A percentile compares a stretch with the other conserved stretches of the same genome.
Evolutionary conservation across 2,113 vertebrate genomes (phyloP).

Genomic region (Ciconia boyciana): DNA sequence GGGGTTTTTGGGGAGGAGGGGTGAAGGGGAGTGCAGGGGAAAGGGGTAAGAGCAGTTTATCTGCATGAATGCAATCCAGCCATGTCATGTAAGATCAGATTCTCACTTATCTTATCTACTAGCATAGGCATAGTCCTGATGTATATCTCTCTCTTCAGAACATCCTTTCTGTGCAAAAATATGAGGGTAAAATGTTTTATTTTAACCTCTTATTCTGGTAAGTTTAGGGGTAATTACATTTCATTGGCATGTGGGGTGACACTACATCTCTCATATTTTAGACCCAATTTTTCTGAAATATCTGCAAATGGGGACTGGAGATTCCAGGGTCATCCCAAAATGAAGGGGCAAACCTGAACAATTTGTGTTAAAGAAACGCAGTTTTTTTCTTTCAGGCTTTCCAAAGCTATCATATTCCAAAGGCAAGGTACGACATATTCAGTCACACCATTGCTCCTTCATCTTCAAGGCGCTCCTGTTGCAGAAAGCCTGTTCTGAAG

Average conservation of each 20-base stretch:
- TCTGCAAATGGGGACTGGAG: not conserved
- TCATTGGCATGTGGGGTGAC: not conserved
- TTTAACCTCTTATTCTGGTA: not conserved
- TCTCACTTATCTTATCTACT: not conserved
- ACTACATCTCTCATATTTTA: not conserved
- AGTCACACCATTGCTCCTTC: not conserved
- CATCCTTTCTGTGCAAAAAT: not conserved
- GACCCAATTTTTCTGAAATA: not conserved
- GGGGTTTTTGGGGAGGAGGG: not conserved
- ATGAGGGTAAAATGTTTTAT: not conserved
- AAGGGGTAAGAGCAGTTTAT: not conserved
- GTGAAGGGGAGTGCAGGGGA: not conserved
- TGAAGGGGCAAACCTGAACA: not conserved
- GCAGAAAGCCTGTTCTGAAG: not conserved
- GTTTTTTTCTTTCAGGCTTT: not conserved
- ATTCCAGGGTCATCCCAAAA: not conserved
- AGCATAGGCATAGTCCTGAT: not conserved
- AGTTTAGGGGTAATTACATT: not conserved
- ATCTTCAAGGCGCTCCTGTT: not conserved
- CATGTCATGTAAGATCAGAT: not conserved
- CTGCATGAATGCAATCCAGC: not conserved
- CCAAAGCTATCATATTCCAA: not conserved
- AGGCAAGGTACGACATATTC: fast-evolving
- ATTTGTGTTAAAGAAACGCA: not conserved
- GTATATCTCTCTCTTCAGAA: not conserved